A percentile compares a stretch with the other conserved stretches of the same genome.
Conservation (phyloP, 2,113 vertebrate species). For the Colistium nudipinnis region DNA sequence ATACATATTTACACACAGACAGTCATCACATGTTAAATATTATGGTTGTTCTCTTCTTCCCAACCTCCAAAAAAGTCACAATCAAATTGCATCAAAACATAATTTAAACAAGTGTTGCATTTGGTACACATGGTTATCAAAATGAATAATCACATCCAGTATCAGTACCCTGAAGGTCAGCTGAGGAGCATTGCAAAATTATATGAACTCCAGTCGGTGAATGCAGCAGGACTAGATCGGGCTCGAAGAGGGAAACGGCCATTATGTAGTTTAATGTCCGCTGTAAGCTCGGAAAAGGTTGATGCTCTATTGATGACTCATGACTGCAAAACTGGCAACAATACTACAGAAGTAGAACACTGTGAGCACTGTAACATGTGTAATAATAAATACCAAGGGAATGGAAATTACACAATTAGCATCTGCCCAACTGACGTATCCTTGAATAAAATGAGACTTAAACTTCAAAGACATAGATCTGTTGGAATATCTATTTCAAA, state of each 20-base stretch:
- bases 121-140: not conserved
- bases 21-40: constrained; percentile 6
- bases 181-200: not conserved
- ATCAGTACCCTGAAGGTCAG: not conserved
- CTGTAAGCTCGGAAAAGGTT: not conserved
- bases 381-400: not conserved
- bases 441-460: not conserved
- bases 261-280: not conserved
- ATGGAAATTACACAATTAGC: not conserved
- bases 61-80: not conserved
- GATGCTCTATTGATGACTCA: not conserved
- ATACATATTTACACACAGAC: constrained; percentile 63
- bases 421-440: not conserved
- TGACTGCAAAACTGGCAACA: not conserved
- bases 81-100: constrained; percentile 17
- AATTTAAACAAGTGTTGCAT: constrained; percentile 12
- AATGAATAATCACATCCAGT: not conserved
- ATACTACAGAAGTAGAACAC: not conserved
- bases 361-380: not conserved
- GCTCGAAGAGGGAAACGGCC: not conserved
- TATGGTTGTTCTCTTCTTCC: not conserved
- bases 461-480: not conserved
- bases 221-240: not conserved
- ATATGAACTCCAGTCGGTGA: not conserved
- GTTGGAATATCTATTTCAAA: not conserved